Conservation (phyloP, 2,113 vertebrate genomes). For the Tonatia bakeri region DNA sequence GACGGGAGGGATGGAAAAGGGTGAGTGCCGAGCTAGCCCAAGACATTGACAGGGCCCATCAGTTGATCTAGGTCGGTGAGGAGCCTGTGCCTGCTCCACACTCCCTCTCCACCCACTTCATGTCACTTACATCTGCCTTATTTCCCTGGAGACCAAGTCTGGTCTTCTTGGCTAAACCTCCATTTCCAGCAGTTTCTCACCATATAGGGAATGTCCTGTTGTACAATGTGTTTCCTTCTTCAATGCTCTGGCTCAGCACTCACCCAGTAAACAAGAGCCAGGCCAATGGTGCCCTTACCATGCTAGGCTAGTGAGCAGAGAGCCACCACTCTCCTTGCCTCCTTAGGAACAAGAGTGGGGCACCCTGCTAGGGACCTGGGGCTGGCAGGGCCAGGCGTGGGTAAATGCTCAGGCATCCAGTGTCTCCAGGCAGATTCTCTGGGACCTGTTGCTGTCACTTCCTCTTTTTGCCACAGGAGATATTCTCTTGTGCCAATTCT, state of each 20-base stretch:
- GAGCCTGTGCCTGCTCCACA: background rate
- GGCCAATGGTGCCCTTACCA: background rate
- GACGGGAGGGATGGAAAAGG: accelerated
- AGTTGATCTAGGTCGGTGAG: background rate
- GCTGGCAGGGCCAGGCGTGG: accelerated
- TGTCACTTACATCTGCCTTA: background rate
- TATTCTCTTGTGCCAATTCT: background rate
- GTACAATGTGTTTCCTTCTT: background rate
- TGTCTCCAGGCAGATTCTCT: background rate
- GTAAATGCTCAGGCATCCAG: background rate
- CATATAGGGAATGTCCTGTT: background rate
- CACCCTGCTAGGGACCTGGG: accelerated
- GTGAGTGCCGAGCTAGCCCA: background rate
- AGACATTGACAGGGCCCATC: background rate
- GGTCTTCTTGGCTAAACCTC: background rate
- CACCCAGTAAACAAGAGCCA: background rate
- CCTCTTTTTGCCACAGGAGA: background rate
- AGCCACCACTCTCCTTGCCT: background rate
- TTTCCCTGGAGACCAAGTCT: background rate
- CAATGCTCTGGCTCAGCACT: background rate
- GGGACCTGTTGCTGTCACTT: background rate
- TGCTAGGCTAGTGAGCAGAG: background rate
- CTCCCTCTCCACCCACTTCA: accelerated
- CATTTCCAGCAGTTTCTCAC: background rate
- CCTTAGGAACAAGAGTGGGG: background rate